Base-by-base conservation (phyloP, 2,797 vertebrate genomes). In the Botia almorhae region DNA sequence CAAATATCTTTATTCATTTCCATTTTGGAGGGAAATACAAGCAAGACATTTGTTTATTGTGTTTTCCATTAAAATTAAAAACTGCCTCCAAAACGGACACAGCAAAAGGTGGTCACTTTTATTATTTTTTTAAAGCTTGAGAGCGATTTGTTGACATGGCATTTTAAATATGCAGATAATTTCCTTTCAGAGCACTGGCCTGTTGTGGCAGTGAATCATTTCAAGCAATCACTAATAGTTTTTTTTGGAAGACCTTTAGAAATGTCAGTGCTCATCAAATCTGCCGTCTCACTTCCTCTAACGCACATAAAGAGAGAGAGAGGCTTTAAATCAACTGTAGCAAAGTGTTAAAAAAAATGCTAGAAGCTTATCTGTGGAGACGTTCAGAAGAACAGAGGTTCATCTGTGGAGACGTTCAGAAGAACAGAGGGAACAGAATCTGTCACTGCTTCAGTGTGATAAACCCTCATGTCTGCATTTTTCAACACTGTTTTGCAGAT, bases 201-300 rank as follows among this genome's bases (percentile, higher is more conserved):
- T 87, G 89, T 89, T 82, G 87, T 90, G 90, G 82, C 82, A 81
- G 88, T 84, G 88, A 92, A 89, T 87, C 84, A 91, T 89, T 88
- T 87, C 85, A 86, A 87, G 90, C 90, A 91, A 81, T 78, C 61
- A 60, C 89, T 91, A 92, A 92, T 88, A 88, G 90, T 85, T 89
- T 90, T 87, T 85, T 67, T 87, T 90, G 87, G 84, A 91, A 90
- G 90, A 92, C 91, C 92, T 94, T 92, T 93, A 91, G 89, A 94
- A 93, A 94, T 93, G 91, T 89, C 92, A 93, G 90, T 87, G 88
- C 89, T 90, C 89, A 90, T 93, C 92, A 92, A 92, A 93, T 86
- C 90, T 56, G 36, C 68, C 3, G 90, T 88, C 67, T 77, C 78
- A 33, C 74, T 69, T 89, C 88, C 89, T 91, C 90, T 76, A 89